phyloP scores from a whole-genome alignment of 2,113 vertebrate genomes.

The Anarhynchus alexandrinus region DNA sequence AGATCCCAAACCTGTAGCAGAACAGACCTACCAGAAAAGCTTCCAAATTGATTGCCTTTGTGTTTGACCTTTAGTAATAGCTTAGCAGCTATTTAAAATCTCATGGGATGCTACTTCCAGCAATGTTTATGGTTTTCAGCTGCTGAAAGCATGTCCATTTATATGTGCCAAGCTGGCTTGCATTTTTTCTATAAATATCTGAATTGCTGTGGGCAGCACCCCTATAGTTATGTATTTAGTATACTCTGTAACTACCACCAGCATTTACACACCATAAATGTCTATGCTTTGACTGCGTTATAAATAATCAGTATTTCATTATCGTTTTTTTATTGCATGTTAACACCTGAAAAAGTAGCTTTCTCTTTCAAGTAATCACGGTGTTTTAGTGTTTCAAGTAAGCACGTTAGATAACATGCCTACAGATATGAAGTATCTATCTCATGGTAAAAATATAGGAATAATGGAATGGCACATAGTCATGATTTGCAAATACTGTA shows the following conservation, averaged over 20 bases:
- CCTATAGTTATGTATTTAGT: neutral
- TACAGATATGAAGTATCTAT: neutral
- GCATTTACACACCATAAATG: neutral
- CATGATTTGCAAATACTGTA: neutral
- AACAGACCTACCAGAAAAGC: neutral
- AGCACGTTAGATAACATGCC: neutral
- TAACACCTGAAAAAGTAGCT: neutral
- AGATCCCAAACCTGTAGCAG: neutral
- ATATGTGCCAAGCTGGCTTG: neutral
- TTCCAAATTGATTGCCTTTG: neutral
- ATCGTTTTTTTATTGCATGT: neutral
- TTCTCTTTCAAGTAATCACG: neutral
- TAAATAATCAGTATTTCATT: neutral
- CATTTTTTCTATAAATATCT: neutral
- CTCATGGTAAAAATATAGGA: neutral
- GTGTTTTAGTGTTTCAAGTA: neutral
- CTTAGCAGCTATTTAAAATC: neutral
- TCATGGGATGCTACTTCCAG: neutral
- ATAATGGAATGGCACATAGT: neutral
- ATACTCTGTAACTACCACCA: neutral
- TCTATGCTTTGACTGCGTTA: neutral
- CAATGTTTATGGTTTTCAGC: neutral
- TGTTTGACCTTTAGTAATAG: neutral
- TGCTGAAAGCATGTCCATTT: neutral
- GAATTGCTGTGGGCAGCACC: neutral